Evolutionary conservation across 2,797 vertebrate genomes (phyloP).

Genomic region (Crenichthys baileyi): DNA sequence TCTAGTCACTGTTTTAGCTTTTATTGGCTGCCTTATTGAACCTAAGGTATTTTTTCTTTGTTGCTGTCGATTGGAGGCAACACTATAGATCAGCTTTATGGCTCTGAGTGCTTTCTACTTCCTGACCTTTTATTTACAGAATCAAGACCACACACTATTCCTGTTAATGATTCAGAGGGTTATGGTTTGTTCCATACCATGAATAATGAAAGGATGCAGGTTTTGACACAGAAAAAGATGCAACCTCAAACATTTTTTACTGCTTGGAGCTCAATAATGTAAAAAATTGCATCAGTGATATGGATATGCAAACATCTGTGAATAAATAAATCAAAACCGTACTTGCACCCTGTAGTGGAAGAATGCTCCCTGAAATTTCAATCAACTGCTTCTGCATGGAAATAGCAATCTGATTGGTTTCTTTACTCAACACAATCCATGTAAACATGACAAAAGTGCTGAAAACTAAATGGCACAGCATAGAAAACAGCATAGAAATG

Average conservation of each 20-base stretch:
- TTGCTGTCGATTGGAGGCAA: slow-evolving; percentile 5
- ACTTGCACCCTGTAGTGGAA: too few species aligned
- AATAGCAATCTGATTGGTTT: neutral
- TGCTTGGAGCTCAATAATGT: neutral
- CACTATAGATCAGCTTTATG: slow-evolving; percentile 37
- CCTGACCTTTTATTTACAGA: slow-evolving; percentile 60
- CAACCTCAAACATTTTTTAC: neutral
- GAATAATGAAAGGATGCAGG: slow-evolving; percentile 50
- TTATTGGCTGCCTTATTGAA: neutral
- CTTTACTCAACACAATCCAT: neutral
- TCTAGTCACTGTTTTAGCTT: neutral
- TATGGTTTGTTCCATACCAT: slow-evolving; percentile 21
- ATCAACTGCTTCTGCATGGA: neutral
- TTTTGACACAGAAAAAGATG: slow-evolving; percentile 10
- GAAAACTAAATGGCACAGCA: neutral
- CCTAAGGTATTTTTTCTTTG: neutral
- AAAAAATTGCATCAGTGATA: neutral
- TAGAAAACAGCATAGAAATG: neutral
- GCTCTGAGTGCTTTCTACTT: slow-evolving; percentile 43
- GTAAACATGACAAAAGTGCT: neutral
- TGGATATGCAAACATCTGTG: neutral
- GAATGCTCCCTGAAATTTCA: neutral
- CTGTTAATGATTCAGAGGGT: slow-evolving; percentile 41
- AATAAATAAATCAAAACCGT: neutral
- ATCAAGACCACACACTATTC: slow-evolving; percentile 12